A percentile compares a stretch with the other conserved stretches of the same genome.
Conservation (phyloP, 2,113 vertebrate species). For the Campylorhamphus procurvoides region DNA sequence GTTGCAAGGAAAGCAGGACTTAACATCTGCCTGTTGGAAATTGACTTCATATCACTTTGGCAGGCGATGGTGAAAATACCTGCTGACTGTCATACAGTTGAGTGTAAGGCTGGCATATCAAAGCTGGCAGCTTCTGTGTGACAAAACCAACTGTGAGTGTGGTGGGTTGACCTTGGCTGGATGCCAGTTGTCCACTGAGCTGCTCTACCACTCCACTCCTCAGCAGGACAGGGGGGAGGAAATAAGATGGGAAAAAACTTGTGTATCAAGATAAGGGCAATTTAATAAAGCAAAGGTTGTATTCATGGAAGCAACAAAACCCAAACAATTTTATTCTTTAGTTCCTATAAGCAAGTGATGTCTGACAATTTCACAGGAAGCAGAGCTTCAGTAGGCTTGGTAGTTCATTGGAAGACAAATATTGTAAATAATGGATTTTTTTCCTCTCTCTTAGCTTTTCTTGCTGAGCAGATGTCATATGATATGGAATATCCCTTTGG, state of each 20-base stretch:
- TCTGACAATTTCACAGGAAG: not conserved
- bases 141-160: not conserved
- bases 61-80: not conserved
- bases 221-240: not conserved
- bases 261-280: not conserved
- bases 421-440: not conserved
- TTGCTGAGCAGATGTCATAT: not conserved
- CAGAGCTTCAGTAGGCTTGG: not conserved
- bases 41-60: not conserved
- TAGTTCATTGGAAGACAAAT: not conserved
- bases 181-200: not conserved
- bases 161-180: not conserved
- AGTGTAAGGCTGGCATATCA: not conserved
- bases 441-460: not conserved
- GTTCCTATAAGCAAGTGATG: not conserved
- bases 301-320: not conserved
- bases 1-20: not conserved
- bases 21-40: not conserved
- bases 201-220: not conserved
- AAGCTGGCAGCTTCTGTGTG: not conserved
- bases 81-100: not conserved
- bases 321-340: not conserved
- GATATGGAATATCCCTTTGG: not conserved
- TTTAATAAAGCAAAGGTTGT: not conserved
- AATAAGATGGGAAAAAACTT: not conserved